Evolutionary conservation across 37 sponge, comb jelly and placozoan genomes (phyloP).

Genomic region (Aphrocallistes beatrix): DNA sequence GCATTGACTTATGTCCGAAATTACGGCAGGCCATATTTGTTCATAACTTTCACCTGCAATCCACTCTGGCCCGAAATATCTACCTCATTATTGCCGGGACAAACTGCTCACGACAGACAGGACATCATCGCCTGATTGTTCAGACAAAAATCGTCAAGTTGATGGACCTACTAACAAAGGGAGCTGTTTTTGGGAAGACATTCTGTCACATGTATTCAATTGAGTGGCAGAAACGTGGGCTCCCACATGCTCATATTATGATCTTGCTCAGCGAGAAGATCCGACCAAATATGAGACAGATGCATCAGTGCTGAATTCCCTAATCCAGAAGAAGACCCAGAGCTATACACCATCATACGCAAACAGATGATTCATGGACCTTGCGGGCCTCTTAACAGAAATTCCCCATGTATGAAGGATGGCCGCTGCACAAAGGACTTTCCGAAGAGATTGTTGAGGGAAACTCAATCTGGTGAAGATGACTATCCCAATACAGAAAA

Average conservation of each 20-base stretch:
- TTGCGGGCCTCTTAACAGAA: constrained; percentile 5
- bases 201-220: constrained; percentile 24
- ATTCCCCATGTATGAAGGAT: constrained; percentile 36
- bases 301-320: background rate
- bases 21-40: constrained; percentile 31
- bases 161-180: constrained; percentile 33
- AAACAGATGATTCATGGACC: background rate
- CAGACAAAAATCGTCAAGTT: constrained; percentile 29
- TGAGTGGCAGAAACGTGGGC: constrained; percentile 43
- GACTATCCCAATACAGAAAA: constrained; percentile 32
- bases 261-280: constrained; percentile 22
- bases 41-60: constrained; percentile 46
- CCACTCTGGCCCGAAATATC: constrained; percentile 44
- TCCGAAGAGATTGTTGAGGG: constrained; percentile 29
- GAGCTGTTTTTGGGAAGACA: constrained; percentile 25
- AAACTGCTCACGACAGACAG: constrained; percentile 32
- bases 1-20: constrained; percentile 44
- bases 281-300: background rate
- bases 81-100: constrained; percentile 23
- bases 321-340: background rate
- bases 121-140: constrained; percentile 40
- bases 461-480: constrained; percentile 25
- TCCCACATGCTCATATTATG: constrained; percentile 35
- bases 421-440: constrained; percentile 33
- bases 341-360: background rate